phyloP scores from a whole-genome alignment of 2,888 invertebrate genomes.

The Pollenia griseotomentosa region DNA sequence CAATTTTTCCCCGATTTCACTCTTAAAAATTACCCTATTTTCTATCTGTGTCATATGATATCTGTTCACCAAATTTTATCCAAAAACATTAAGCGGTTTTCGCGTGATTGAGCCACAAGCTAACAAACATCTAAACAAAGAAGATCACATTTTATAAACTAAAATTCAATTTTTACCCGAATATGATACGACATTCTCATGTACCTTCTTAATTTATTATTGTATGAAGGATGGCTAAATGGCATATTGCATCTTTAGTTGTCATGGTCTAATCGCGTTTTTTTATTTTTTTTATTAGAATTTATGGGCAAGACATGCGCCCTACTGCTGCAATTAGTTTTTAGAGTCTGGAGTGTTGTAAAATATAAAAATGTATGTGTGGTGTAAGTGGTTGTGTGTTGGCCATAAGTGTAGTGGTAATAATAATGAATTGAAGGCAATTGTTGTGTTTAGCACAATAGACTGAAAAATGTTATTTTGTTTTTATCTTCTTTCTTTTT shows the following conservation, averaged over 20 bases:
- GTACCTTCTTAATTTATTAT: neutral
- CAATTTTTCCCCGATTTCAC: too few relatives aligned
- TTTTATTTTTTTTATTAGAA: neutral
- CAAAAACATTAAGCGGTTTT: too few relatives aligned
- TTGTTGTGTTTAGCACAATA: constrained; percentile 64
- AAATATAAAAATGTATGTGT: neutral
- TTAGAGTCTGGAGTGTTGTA: neutral
- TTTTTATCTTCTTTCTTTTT: constrained; percentile 34
- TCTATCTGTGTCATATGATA: too few relatives aligned
- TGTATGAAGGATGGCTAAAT: constrained; percentile 10
- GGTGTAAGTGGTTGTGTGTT: neutral
- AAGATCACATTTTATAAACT: neutral
- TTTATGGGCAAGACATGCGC: constrained; percentile 58
- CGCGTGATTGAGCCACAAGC: too few relatives aligned
- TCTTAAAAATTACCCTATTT: too few relatives aligned
- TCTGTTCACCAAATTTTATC: too few relatives aligned
- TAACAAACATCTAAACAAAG: neutral
- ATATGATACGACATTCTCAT: neutral
- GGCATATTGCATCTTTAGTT: constrained; percentile 32
- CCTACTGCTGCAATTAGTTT: constrained; percentile 15
- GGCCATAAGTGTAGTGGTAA: constrained; percentile 64
- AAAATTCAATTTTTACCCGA: neutral
- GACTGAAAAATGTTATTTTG: constrained; percentile 53
- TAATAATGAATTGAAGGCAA: constrained; percentile 71
- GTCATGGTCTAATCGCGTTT: constrained; percentile 40